These are phyloP conservation scores for Pavo muticus DNA, from an alignment of 2,113 vertebrate species.

Conservation along the genomic window DNA sequence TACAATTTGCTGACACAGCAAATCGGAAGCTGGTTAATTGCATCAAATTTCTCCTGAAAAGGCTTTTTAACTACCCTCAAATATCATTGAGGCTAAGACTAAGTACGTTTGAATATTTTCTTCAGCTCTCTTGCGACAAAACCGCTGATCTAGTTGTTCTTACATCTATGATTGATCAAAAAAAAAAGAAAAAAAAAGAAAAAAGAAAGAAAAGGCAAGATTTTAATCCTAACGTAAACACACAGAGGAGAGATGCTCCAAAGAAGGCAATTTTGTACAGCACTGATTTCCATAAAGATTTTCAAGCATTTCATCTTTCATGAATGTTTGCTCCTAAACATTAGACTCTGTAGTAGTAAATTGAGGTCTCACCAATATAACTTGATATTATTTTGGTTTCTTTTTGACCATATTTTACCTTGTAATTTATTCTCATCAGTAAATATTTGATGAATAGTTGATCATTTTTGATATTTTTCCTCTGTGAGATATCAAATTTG, in stretches of 20 bases:
- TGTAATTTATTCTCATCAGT: conserved; percentile 21
- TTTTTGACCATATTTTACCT: conserved; percentile 17
- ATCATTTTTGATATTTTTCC: neutral
- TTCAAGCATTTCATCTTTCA: conserved; percentile 51
- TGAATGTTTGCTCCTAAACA: conserved; percentile 63
- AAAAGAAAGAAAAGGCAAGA: conserved; percentile 49
- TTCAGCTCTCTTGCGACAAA: conserved; percentile 63
- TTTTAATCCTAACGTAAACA: conserved; percentile 72
- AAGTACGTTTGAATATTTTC: conserved; percentile 65
- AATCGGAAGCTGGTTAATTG: conserved; percentile 76
- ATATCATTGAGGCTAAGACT: conserved; percentile 59
- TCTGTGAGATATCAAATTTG: neutral
- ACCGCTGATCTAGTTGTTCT: conserved; percentile 74
- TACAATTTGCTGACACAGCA: conserved; percentile 65
- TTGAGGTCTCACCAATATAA: conserved; percentile 8
- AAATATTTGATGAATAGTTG: conserved; percentile 31
- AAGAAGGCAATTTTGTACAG: conserved; percentile 55
- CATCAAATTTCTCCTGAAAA: conserved; percentile 74
- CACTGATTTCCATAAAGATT: conserved; percentile 65
- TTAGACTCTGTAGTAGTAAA: conserved; percentile 42
- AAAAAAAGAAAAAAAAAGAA: conserved; percentile 22
- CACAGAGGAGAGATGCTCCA: conserved; percentile 67
- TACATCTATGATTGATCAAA: conserved; percentile 51
- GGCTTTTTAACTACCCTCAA: conserved; percentile 67
- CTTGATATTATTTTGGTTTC: conserved; percentile 40